Percentiles rank a stretch among this genome's conserved stretches.
phyloP scores from a whole-genome alignment of 2,888 invertebrate species.

The Nezara viridula region DNA sequence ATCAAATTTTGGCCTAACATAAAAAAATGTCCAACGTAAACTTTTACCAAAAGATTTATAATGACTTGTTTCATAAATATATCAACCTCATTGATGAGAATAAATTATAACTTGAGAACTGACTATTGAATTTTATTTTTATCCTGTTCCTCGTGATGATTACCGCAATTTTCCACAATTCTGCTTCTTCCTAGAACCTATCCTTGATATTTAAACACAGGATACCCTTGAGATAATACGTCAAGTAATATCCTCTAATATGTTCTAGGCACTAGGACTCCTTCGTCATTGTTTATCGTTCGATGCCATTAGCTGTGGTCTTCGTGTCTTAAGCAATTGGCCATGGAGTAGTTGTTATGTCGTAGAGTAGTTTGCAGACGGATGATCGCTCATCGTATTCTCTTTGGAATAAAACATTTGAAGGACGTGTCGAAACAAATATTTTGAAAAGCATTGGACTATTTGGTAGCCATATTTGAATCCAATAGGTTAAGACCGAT shows the following conservation, averaged over 20 bases:
- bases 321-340: background rate
- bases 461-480: no score
- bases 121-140: background rate
- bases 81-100: no score
- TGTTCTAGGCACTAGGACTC: background rate
- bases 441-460: background rate
- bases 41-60: no score
- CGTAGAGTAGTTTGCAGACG: background rate
- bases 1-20: no score
- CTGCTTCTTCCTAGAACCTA: background rate
- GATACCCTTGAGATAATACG: background rate
- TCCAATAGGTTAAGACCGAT: no score
- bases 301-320: background rate
- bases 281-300: background rate
- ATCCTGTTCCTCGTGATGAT: background rate
- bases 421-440: background rate
- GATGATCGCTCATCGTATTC: background rate
- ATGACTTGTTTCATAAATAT: no score
- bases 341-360: background rate
- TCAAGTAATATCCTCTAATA: background rate
- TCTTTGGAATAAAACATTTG: background rate
- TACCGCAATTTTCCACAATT: background rate
- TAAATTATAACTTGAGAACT: no score
- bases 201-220: conserved; percentile 17
- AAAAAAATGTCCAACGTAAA: no score